These are phyloP conservation scores for Hyles vespertilio DNA, from an alignment of 1,140 invertebrate species.

Conservation along the genomic window DNA sequence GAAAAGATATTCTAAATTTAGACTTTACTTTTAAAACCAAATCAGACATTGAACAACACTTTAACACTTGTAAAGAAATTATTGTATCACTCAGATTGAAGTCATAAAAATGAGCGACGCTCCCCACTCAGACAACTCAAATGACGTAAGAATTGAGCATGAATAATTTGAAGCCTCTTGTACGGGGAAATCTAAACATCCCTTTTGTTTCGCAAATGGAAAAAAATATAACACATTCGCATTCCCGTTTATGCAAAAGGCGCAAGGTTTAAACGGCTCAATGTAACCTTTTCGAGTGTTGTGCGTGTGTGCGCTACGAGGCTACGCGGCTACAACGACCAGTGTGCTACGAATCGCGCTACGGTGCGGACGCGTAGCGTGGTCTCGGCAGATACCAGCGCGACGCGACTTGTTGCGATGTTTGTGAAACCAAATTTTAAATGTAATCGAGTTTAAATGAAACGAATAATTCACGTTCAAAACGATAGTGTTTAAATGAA, in stretches of 20 bases:
- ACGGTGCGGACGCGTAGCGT: constrained; percentile 34
- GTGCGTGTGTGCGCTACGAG: constrained; percentile 50
- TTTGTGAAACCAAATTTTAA: constrained; percentile 19
- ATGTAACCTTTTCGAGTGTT: constrained; percentile 58
- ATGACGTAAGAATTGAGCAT: too few relatives aligned
- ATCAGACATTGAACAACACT: too few relatives aligned
- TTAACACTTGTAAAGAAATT: too few relatives aligned
- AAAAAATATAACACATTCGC: constrained; percentile 61
- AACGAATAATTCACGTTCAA: constrained; percentile 1
- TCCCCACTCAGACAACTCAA: too few relatives aligned
- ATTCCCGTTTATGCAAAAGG: constrained; percentile 63
- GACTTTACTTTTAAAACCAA: too few relatives aligned
- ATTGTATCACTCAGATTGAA: too few relatives aligned
- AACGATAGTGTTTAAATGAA: not conserved
- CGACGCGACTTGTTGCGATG: constrained; percentile 38
- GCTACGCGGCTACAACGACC: constrained; percentile 20
- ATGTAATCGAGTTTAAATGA: constrained; percentile 3
- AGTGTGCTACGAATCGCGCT: constrained; percentile 52
- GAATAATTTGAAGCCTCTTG: not conserved
- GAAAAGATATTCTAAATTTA: too few relatives aligned
- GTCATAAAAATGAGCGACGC: too few relatives aligned
- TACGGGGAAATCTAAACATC: constrained; percentile 45
- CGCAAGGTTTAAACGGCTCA: constrained; percentile 65
- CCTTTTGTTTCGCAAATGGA: constrained; percentile 55
- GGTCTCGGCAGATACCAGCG: constrained; percentile 1